phyloP scores from a whole-genome alignment of 2,113 vertebrate species.

The Passerina amoena region DNA sequence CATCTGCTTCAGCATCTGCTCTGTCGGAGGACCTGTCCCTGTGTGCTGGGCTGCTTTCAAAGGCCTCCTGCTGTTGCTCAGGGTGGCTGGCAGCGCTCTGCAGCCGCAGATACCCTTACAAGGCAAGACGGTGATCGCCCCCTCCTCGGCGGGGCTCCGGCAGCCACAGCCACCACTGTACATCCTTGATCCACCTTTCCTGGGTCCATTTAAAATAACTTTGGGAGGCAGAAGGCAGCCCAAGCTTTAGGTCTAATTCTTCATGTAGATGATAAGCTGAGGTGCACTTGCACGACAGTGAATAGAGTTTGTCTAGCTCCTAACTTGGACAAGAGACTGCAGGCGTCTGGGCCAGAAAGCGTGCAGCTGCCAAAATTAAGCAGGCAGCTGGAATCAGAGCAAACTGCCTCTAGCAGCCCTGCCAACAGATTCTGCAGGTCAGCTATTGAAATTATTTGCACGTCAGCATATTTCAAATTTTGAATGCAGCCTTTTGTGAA shows the following conservation, averaged over 20 bases:
- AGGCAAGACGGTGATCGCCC: accelerated
- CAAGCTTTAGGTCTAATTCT: not conserved
- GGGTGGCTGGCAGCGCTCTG: not conserved
- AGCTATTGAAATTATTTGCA: slow-evolving; percentile 37
- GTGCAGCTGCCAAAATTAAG: not conserved
- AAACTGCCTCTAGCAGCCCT: not conserved
- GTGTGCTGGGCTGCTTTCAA: not conserved
- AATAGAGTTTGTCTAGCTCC: not conserved
- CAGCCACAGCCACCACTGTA: not conserved
- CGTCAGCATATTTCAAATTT: slow-evolving; percentile 31
- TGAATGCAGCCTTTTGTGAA: not conserved
- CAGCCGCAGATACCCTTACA: not conserved
- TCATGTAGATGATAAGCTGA: not conserved
- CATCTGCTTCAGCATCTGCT: not conserved
- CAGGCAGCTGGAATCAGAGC: not conserved
- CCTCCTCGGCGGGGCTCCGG: accelerated
- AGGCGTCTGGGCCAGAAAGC: not conserved
- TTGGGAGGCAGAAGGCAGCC: not conserved
- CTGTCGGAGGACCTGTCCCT: not conserved
- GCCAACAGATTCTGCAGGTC: slow-evolving; percentile 29
- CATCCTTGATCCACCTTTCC: not conserved
- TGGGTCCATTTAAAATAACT: not conserved
- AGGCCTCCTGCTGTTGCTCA: not conserved
- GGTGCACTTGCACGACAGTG: not conserved
- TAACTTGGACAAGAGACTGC: slow-evolving; percentile 28